phyloP scores from a whole-genome alignment of 2,888 invertebrate genomes.

The Thecophora atra region DNA sequence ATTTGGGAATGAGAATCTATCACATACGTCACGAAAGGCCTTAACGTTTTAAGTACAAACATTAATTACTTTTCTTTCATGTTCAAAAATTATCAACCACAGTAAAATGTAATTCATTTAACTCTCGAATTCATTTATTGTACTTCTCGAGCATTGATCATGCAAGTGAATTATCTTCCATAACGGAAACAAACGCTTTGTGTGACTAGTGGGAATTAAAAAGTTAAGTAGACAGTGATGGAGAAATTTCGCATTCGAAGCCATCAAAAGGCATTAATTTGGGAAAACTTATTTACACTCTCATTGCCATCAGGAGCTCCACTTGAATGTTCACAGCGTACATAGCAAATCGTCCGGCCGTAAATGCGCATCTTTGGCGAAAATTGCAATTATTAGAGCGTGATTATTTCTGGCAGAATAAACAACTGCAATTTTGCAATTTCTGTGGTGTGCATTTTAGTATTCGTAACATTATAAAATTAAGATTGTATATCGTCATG shows the following conservation, averaged over 20 bases:
- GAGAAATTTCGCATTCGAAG: conserved; percentile 8
- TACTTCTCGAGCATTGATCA: not conserved
- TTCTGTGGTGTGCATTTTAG: not conserved
- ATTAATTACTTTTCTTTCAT: not conserved
- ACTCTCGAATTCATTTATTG: not conserved
- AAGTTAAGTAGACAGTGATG: not conserved
- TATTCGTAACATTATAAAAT: not conserved
- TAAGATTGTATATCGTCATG: no score
- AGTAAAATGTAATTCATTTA: not conserved
- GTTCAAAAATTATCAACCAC: not conserved
- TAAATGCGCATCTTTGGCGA: conserved; percentile 26
- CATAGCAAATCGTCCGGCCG: conserved; percentile 27
- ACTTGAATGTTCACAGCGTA: not conserved
- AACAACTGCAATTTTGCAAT: not conserved
- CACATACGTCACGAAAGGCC: no score
- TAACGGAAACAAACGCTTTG: not conserved
- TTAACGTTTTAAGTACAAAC: not conserved
- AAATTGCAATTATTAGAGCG: conserved; percentile 31
- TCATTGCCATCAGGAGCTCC: conserved; percentile 33
- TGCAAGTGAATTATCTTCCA: conserved; percentile 1
- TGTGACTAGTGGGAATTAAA: not conserved
- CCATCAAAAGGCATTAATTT: not conserved
- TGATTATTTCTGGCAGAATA: conserved; percentile 9
- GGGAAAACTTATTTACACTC: conserved; percentile 32
- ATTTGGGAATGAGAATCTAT: no score